Evolutionary conservation across 35 echinoderm and acorn worm species (phyloP).

Genomic region (Strongylocentrotus purpuratus): DNA sequence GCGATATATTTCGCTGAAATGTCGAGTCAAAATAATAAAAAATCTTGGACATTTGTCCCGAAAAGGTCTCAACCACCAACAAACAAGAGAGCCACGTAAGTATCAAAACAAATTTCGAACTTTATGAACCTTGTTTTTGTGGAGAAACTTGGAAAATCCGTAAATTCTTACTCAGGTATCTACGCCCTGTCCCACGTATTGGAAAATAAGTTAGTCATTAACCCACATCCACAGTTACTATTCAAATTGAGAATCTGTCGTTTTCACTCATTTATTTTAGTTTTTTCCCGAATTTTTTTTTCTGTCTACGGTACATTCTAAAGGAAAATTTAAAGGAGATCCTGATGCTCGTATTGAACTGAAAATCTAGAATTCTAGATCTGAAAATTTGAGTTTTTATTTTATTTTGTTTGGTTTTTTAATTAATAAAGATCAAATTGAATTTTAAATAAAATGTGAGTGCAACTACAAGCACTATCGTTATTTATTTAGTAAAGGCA

Average conservation of each 20-base stretch:
- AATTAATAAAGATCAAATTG: too few species aligned
- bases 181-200: not conserved
- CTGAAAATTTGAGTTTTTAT: too few species aligned
- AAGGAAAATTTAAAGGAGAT: too few species aligned
- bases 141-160: not conserved
- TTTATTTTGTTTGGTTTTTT: too few species aligned
- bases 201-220: not conserved
- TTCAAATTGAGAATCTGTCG: not conserved
- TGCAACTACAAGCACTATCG: too few species aligned
- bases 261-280: not conserved
- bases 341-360: too few species aligned
- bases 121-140: not conserved
- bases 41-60: slow-evolving; percentile 46
- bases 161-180: not conserved
- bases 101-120: not conserved
- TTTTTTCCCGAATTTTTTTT: too few species aligned
- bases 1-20: slow-evolving; percentile 20
- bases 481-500: too few species aligned
- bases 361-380: too few species aligned
- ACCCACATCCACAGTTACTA: not conserved
- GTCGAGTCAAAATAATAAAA: slow-evolving; percentile 38
- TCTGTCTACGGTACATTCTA: too few species aligned
- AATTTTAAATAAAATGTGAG: too few species aligned
- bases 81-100: slow-evolving; percentile 52
- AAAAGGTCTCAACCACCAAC: slow-evolving; percentile 28